phyloP scores from a whole-genome alignment of 2,113 vertebrate genomes.

The Oostethus manadensis region DNA sequence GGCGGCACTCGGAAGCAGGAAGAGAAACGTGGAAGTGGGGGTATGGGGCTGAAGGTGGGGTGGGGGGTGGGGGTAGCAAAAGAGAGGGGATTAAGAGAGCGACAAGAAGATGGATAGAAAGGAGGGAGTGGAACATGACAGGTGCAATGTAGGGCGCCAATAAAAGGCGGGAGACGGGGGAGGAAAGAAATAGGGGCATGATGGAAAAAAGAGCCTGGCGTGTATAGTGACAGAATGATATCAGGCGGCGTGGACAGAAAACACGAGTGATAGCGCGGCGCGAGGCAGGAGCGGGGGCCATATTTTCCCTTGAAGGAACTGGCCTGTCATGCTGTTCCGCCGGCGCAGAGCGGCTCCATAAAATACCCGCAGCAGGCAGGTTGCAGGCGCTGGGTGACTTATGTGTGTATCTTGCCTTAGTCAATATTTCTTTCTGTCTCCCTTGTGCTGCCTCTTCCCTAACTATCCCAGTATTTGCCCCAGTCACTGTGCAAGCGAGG shows the following conservation, averaged over 20 bases:
- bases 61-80: constrained; percentile 57
- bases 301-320: constrained; percentile 80
- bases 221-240: constrained; percentile 75
- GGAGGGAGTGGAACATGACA: constrained; percentile 64
- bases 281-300: constrained; percentile 61
- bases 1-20: constrained; percentile 41
- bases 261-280: constrained; percentile 61
- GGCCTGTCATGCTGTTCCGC: constrained; percentile 78
- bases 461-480: constrained; percentile 21
- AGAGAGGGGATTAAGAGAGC: constrained; percentile 70
- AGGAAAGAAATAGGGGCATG: constrained; percentile 46
- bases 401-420: constrained; percentile 79
- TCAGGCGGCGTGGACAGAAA: constrained; percentile 71
- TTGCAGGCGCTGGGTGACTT: constrained; percentile 74
- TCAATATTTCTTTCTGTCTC: constrained; percentile 80
- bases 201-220: constrained; percentile 53
- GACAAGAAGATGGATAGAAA: constrained; percentile 71
- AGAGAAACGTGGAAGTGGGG: constrained; percentile 30
- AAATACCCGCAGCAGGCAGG: constrained; percentile 68
- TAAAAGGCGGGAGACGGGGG: constrained; percentile 48
- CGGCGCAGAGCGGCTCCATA: constrained; percentile 74
- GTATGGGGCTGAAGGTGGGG: constrained; percentile 7
- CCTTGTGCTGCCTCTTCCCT: constrained; percentile 32
- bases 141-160: constrained; percentile 61
- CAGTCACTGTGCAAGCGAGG: neutral